Evolutionary conservation across 1,140 invertebrate genomes (phyloP).

Genomic region (Drosophila subpulchrella): DNA sequence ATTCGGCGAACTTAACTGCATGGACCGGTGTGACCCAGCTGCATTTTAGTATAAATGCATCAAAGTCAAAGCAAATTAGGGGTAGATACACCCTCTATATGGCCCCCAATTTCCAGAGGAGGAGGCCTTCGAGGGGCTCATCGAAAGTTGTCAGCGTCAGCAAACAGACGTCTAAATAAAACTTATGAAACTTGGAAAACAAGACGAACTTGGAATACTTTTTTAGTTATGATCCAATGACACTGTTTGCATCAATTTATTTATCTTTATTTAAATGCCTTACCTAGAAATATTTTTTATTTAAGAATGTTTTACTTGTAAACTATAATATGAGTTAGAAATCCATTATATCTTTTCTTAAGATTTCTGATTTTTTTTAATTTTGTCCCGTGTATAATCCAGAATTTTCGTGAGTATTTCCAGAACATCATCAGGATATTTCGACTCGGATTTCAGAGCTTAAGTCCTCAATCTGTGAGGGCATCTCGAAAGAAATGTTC

Average conservation of each 20-base stretch:
- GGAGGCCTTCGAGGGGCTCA: slow-evolving; percentile 28
- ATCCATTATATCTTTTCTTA: too few relatives aligned
- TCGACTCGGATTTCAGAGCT: not conserved
- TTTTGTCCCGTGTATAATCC: too few relatives aligned
- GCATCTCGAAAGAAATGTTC: slow-evolving; percentile 18
- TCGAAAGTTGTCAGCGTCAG: slow-evolving; percentile 67
- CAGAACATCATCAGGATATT: too few relatives aligned
- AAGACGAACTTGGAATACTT: slow-evolving; percentile 11
- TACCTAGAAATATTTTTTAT: too few relatives aligned
- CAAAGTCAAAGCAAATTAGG: slow-evolving; percentile 67
- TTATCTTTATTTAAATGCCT: too few relatives aligned
- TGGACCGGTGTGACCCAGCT: slow-evolving; percentile 42
- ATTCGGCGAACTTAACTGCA: slow-evolving; percentile 27
- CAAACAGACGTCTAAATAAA: slow-evolving; percentile 27
- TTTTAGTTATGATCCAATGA: not conserved
- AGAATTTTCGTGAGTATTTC: too few relatives aligned
- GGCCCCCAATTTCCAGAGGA: slow-evolving; percentile 5
- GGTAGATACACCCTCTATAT: not conserved
- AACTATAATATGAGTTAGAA: too few relatives aligned
- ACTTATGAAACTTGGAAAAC: not conserved
- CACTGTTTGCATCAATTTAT: too few relatives aligned
- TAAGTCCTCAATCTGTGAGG: slow-evolving; percentile 7
- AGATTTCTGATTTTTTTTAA: too few relatives aligned
- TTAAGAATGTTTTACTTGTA: too few relatives aligned
- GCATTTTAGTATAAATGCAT: slow-evolving; percentile 73